Conservation (phyloP, 2,113 vertebrate species). For the Nibea albiflora region DNA sequence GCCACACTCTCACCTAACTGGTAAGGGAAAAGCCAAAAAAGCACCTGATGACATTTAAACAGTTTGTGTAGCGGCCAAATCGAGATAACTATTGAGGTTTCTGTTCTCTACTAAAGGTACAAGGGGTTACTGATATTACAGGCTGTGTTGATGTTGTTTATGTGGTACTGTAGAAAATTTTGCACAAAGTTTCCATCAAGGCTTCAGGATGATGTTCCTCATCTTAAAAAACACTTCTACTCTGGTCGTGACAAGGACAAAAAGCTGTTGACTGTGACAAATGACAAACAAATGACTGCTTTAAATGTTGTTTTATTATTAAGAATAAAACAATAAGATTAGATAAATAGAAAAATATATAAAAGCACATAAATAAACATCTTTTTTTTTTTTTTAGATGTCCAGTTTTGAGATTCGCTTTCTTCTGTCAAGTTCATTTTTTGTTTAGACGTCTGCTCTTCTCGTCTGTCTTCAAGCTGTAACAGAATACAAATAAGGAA, state of each 20-base stretch:
- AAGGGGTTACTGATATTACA: neutral
- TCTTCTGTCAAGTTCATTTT: neutral
- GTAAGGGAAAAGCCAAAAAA: conserved; percentile 10
- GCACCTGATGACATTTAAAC: neutral
- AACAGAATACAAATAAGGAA: neutral
- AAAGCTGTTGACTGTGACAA: neutral
- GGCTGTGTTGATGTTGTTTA: neutral
- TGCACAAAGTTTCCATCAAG: neutral
- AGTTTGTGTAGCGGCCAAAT: conserved; percentile 10
- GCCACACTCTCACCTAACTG: conserved; percentile 3
- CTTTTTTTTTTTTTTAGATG: neutral
- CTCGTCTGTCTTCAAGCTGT: conserved; percentile 34
- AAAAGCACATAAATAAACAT: neutral
- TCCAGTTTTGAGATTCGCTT: neutral
- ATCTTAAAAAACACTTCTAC: neutral
- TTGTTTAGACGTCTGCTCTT: conserved; percentile 3
- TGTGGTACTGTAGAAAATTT: neutral
- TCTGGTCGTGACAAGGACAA: neutral
- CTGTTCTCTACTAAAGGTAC: conserved; percentile 1
- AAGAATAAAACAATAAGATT: neutral
- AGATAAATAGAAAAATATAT: conserved; percentile 14
- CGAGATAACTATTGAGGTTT: conserved; percentile 27
- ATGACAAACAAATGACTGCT: neutral
- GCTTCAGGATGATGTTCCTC: neutral
- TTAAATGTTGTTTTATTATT: neutral